phyloP scores from a whole-genome alignment of 1,140 invertebrate genomes.

The Coptotermes formosanus region DNA sequence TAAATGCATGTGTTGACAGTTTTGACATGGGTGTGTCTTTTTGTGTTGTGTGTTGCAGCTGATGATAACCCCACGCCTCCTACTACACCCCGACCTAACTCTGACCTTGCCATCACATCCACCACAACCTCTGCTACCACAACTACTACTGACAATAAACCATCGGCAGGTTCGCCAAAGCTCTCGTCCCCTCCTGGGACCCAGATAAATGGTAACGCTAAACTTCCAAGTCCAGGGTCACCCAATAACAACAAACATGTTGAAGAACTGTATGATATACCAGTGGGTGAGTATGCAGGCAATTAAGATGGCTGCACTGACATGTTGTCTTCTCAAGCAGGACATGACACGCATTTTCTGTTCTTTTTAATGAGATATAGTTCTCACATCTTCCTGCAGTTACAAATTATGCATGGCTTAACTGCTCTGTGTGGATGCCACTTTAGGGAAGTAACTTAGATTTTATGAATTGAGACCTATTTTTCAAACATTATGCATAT shows the following conservation, averaged over 20 bases:
- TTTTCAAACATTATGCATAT: neutral
- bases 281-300: conserved; percentile 68
- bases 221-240: conserved; percentile 35
- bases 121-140: conserved; percentile 29
- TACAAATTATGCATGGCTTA: conserved; percentile 9
- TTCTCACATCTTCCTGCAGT: neutral
- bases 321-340: conserved; percentile 32
- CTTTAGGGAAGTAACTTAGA: neutral
- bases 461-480: no score
- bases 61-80: conserved; percentile 26
- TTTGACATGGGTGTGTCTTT: conserved; percentile 7
- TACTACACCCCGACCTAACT: neutral
- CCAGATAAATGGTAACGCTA: conserved; percentile 44
- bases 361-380: neutral
- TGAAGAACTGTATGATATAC: conserved; percentile 79
- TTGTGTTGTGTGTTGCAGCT: conserved; percentile 31
- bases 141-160: conserved; percentile 31
- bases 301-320: neutral
- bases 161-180: conserved; percentile 27
- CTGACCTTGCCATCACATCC: conserved; percentile 32
- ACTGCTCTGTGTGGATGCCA: neutral
- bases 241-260: conserved; percentile 55
- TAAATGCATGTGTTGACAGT: conserved; percentile 2
- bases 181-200: conserved; percentile 20
- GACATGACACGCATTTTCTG: neutral